Conservation (phyloP, 2,113 vertebrate species). For the Mus pahari region DNA sequence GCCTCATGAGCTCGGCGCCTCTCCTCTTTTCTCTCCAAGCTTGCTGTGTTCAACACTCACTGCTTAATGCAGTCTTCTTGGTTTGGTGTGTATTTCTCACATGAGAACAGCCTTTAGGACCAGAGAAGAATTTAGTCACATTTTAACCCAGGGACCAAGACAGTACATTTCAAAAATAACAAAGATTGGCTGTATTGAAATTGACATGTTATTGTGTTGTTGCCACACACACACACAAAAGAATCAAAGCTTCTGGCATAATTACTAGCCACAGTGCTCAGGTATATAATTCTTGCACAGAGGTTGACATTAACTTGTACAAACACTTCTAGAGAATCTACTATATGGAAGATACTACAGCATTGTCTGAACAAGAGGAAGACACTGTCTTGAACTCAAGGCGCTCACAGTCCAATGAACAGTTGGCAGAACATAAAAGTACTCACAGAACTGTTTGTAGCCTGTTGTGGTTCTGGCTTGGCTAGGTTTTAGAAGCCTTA, state of each 20-base stretch:
- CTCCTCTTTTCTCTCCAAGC: not conserved
- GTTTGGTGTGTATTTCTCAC: not conserved
- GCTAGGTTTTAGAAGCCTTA: not conserved
- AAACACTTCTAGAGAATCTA: not conserved
- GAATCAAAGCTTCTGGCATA: conserved; percentile 10
- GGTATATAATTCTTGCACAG: conserved; percentile 7
- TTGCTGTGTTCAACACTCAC: not conserved
- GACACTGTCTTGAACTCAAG: not conserved
- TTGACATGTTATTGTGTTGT: not conserved
- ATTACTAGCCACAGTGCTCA: not conserved
- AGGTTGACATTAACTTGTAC: not conserved
- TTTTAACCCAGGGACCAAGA: not conserved
- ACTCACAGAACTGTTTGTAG: not conserved
- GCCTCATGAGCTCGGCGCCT: not conserved
- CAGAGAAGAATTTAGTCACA: not conserved
- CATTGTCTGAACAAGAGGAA: not conserved
- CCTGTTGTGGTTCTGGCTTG: not conserved
- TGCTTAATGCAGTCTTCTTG: not conserved
- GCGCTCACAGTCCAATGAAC: not conserved
- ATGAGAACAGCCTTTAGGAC: not conserved
- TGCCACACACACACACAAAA: not conserved
- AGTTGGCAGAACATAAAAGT: not conserved
- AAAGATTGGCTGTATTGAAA: conserved; percentile 21
- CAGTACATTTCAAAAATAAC: conserved; percentile 7
- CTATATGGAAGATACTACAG: not conserved